These are phyloP conservation scores for Brachyhypopomus occidentalis DNA, from an alignment of 2,113 vertebrate species.

Conservation along the genomic window DNA sequence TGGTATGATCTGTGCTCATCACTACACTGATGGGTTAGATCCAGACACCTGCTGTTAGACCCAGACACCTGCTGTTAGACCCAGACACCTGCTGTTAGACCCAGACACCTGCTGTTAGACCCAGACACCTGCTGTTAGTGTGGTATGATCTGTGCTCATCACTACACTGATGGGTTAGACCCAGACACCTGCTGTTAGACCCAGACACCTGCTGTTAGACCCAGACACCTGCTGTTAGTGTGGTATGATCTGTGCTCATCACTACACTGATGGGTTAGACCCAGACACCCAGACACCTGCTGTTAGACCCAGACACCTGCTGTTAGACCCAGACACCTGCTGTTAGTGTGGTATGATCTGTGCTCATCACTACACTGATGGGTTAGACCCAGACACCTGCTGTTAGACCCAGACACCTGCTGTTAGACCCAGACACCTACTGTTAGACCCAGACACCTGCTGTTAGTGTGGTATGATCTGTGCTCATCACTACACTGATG, in stretches of 20 bases:
- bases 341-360: constrained; percentile 37
- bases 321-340: constrained; percentile 9
- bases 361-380: constrained; percentile 17
- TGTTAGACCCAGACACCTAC: neutral
- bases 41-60: too few species aligned
- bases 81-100: constrained; percentile 6
- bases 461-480: constrained; percentile 37
- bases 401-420: neutral
- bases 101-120: too few species aligned
- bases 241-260: constrained; percentile 37
- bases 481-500: constrained; percentile 17
- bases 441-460: neutral
- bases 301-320: neutral
- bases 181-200: too few species aligned
- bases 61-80: too few species aligned
- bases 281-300: too few species aligned
- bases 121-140: constrained; percentile 13
- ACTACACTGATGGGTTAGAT: neutral
- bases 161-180: neutral
- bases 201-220: too few species aligned
- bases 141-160: constrained; percentile 37
- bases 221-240: constrained; percentile 13
- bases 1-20: constrained; percentile 37
- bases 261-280: neutral
- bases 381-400: too few species aligned